Evolutionary conservation across 2,797 vertebrate species (phyloP).

Genomic region (Valencia hispanica): DNA sequence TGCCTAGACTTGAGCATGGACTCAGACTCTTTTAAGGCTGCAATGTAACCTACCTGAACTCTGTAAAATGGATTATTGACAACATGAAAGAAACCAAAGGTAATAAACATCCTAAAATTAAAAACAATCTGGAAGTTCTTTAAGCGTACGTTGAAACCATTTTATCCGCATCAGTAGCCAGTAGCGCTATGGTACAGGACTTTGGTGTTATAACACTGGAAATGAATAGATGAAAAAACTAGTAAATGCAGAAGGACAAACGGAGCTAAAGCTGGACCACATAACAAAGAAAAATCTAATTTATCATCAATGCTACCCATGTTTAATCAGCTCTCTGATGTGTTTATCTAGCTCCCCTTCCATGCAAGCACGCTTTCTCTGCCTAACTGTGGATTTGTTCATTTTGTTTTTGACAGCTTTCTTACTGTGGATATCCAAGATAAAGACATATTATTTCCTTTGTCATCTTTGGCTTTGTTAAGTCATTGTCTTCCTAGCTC

Average conservation of each 20-base stretch:
- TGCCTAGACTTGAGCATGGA: no score
- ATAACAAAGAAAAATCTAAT: neutral
- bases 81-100: no score
- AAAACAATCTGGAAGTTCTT: no score
- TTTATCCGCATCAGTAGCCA: no score
- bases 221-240: neutral
- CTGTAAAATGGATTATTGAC: no score
- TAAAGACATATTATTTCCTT: constrained; percentile 24
- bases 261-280: neutral
- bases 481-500: constrained; percentile 26
- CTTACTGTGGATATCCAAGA: constrained; percentile 35
- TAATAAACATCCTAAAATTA: no score
- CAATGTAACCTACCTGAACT: no score
- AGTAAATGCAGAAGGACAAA: neutral
- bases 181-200: no score
- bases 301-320: neutral
- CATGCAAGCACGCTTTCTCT: constrained; percentile 13
- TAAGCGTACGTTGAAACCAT: no score
- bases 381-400: constrained; percentile 5
- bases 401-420: constrained; percentile 13
- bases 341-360: neutral
- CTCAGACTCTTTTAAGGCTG: no score
- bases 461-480: constrained; percentile 29
- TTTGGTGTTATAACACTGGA: no score
- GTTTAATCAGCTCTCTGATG: neutral